Conservation (phyloP, 2,888 invertebrate genomes). For the Merodon equestris region DNA sequence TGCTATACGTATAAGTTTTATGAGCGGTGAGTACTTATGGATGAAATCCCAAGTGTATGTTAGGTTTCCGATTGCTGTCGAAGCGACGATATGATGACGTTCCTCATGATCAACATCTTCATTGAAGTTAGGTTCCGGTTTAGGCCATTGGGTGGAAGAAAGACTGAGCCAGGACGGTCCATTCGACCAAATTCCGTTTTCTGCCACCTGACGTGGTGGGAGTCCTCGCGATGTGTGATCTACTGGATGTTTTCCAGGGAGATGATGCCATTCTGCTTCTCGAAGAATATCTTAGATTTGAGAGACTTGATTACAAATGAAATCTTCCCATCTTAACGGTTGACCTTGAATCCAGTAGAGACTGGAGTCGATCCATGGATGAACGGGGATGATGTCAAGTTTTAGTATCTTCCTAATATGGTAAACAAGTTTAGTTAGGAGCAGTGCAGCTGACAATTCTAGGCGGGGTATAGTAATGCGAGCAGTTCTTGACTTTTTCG, state of each 20-base stretch:
- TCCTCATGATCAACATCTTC: conserved; percentile 10
- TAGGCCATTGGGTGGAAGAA: conserved; percentile 4
- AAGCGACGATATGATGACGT: background rate
- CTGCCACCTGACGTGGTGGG: conserved; percentile 14
- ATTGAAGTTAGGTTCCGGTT: background rate
- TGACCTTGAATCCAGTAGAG: background rate
- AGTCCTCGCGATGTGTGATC: conserved; percentile 2
- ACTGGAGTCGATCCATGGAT: background rate
- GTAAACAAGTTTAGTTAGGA: background rate
- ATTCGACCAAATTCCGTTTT: conserved; percentile 2
- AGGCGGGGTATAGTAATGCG: conserved; percentile 34
- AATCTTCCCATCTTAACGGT: background rate
- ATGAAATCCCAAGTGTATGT: conserved; percentile 15
- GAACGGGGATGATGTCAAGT: background rate
- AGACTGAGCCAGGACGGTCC: background rate
- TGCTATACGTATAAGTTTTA: background rate
- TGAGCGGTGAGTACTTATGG: conserved; percentile 6
- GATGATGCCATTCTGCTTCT: background rate
- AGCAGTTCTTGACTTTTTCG: conserved; percentile 9
- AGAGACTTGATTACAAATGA: background rate
- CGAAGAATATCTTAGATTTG: background rate
- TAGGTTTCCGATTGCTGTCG: background rate
- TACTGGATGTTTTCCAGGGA: conserved; percentile 5
- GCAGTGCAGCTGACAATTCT: conserved; percentile 18
- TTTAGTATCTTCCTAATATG: background rate